These are phyloP conservation scores for Cremastinae sp. DNA, from an alignment of 2,888 invertebrate species.

Conservation along the genomic window DNA sequence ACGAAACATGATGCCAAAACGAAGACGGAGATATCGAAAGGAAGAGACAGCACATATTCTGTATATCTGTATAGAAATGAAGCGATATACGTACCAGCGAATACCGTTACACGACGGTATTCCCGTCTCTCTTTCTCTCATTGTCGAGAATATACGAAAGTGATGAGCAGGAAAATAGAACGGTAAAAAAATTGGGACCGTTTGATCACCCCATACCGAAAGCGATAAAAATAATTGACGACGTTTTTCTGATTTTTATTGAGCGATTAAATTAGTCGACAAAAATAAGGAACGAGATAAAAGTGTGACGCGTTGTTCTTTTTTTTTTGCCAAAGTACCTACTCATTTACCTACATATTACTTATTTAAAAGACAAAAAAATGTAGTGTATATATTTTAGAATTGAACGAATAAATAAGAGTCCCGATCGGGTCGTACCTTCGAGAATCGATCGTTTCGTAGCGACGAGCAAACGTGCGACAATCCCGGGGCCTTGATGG, in stretches of 20 bases:
- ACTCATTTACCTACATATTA: not conserved
- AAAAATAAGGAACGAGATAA: too few relatives aligned
- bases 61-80: slow-evolving; percentile 30
- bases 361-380: not conserved
- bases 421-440: slow-evolving; percentile 30
- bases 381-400: slow-evolving; percentile 61
- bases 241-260: slow-evolving; percentile 17
- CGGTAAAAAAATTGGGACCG: slow-evolving; percentile 66
- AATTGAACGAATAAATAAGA: slow-evolving; percentile 39
- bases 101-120: slow-evolving; percentile 59
- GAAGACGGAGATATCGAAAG: slow-evolving; percentile 27
- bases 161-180: slow-evolving; percentile 72
- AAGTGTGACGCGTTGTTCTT: too few relatives aligned
- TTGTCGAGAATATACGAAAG: slow-evolving; percentile 45
- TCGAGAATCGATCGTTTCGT: slow-evolving; percentile 44
- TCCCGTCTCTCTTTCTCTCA: slow-evolving; percentile 40
- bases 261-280: not conserved
- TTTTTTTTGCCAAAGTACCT: not conserved
- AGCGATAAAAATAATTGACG: slow-evolving; percentile 11
- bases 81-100: slow-evolving; percentile 44
- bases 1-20: slow-evolving; percentile 58
- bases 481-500: slow-evolving; percentile 67
- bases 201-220: slow-evolving; percentile 15
- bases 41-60: slow-evolving; percentile 1
- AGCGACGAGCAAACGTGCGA: slow-evolving; percentile 68